Percentiles rank a stretch among this genome's conserved stretches.
Conservation (phyloP, 2,888 invertebrate genomes). For the Xylophagus ater region DNA sequence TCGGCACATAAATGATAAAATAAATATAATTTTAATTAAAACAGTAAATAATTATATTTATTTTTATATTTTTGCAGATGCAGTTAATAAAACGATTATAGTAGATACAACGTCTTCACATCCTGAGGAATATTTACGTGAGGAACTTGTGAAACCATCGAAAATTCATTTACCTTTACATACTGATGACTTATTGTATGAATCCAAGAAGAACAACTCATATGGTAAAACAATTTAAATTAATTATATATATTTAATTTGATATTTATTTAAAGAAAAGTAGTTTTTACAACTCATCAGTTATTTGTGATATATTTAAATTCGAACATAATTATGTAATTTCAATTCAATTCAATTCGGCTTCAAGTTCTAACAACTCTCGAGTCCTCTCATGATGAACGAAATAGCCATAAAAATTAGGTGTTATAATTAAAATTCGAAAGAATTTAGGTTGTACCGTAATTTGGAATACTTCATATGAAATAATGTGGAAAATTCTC, state of each 20-base stretch:
- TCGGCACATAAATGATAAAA: background rate
- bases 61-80: conserved; percentile 7
- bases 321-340: too few relatives aligned
- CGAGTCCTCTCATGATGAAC: too few relatives aligned
- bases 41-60: background rate
- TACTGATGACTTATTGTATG: conserved; percentile 47
- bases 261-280: background rate
- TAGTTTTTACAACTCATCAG: background rate
- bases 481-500: too few relatives aligned
- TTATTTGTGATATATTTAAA: background rate
- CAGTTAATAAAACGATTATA: conserved; percentile 3
- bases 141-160: conserved; percentile 45
- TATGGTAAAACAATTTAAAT: conserved; percentile 18
- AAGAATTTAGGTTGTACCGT: too few relatives aligned
- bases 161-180: conserved; percentile 46
- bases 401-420: too few relatives aligned
- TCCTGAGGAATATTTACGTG: conserved; percentile 24
- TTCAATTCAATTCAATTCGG: too few relatives aligned
- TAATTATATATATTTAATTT: conserved; percentile 1
- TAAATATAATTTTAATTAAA: background rate
- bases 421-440: too few relatives aligned
- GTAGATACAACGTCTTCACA: background rate
- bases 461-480: too few relatives aligned
- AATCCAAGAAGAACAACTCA: conserved; percentile 34
- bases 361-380: too few relatives aligned